A percentile compares a stretch with the other conserved stretches of the same genome.
Evolutionary conservation across 2,113 vertebrate species (phyloP).

Genomic region (Smithornis capensis): DNA sequence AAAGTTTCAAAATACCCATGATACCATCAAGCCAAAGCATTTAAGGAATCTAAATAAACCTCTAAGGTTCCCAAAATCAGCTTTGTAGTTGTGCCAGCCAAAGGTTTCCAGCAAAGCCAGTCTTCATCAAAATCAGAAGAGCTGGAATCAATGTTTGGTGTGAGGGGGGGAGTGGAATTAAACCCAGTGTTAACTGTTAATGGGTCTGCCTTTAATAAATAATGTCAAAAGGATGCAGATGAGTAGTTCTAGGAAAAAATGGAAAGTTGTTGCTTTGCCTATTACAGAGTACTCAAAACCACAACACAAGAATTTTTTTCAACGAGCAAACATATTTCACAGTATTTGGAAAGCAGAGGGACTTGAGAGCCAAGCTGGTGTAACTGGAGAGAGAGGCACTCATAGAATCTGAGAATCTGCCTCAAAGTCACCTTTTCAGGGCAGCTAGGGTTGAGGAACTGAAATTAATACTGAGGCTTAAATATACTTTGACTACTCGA

Average conservation of each 20-base stretch:
- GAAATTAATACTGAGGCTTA: neutral
- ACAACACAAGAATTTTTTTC: neutral
- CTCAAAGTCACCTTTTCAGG: neutral
- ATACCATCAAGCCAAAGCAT: slow-evolving; percentile 45
- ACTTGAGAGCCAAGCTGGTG: neutral
- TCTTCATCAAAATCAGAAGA: slow-evolving; percentile 57
- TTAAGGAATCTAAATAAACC: slow-evolving; percentile 59
- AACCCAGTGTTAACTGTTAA: slow-evolving; percentile 23
- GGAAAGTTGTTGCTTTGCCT: neutral
- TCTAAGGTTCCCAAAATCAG: slow-evolving; percentile 37
- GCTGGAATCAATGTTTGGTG: slow-evolving; percentile 13
- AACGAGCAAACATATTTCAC: neutral
- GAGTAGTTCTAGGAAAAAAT: neutral
- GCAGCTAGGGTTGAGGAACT: neutral
- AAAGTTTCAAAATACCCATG: slow-evolving; percentile 42
- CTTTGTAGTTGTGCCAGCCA: slow-evolving; percentile 59
- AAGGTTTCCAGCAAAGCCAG: slow-evolving; percentile 50
- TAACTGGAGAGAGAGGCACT: neutral
- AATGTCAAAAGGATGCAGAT: neutral
- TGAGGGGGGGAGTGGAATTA: neutral
- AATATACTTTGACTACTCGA: neutral
- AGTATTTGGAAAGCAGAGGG: neutral
- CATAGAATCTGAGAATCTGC: neutral
- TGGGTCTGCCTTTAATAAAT: slow-evolving; percentile 27
- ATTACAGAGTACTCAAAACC: neutral